phyloP scores from a whole-genome alignment of 2,888 invertebrate species.

The Chalcis sispes region DNA sequence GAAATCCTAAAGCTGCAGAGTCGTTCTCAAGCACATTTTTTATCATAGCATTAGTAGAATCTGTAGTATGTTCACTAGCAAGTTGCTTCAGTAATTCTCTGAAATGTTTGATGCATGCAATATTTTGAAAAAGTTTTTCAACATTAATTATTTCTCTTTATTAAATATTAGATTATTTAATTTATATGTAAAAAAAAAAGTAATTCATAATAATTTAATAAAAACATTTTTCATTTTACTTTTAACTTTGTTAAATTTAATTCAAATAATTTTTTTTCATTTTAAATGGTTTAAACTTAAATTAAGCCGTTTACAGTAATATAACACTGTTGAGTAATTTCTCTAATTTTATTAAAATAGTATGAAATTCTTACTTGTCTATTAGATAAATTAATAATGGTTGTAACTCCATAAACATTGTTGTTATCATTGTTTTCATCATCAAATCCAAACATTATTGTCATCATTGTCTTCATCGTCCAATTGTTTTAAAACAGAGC shows the following conservation, averaged over 20 bases:
- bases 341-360: no score
- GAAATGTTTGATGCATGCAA: conserved; percentile 85
- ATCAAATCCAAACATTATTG: conserved; percentile 79
- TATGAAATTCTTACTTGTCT: conserved; percentile 81
- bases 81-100: conserved; percentile 83
- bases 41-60: conserved; percentile 80
- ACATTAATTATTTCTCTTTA: conserved; percentile 4
- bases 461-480: conserved; percentile 81
- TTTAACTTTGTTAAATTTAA: not conserved
- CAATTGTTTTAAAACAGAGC: conserved; percentile 92
- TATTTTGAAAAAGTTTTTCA: conserved; percentile 79
- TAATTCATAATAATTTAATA: no score
- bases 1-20: conserved; percentile 83
- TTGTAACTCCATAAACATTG: conserved; percentile 91
- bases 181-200: no score
- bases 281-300: not conserved
- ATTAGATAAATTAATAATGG: conserved; percentile 87
- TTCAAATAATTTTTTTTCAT: not conserved
- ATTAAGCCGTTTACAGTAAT: not conserved
- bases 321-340: not conserved
- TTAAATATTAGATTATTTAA: not conserved
- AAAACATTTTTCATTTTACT: no score
- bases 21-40: conserved; percentile 81
- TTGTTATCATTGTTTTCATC: conserved; percentile 82
- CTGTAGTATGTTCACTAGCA: conserved; percentile 82